Conservation (phyloP, 2,113 vertebrate species). For the Oreocharis arfaki region DNA sequence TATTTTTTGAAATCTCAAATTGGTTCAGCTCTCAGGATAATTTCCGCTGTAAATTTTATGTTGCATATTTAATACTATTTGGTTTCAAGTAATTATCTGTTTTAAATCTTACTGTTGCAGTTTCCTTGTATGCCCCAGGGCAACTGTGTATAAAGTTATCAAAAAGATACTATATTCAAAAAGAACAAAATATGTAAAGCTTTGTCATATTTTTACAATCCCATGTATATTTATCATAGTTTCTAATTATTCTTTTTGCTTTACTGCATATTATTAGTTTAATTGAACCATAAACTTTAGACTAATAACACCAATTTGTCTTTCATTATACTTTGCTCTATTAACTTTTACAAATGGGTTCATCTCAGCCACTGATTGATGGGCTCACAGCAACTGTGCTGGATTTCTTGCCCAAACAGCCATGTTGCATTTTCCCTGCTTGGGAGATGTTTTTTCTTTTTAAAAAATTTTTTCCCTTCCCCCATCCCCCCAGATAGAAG, state of each 20-base stretch:
- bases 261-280: constrained; percentile 47
- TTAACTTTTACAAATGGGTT: constrained; percentile 51
- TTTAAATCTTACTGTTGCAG: background rate
- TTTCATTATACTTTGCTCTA: constrained; percentile 57
- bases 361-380: constrained; percentile 18
- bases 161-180: background rate
- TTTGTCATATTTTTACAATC: constrained; percentile 10
- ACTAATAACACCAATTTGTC: constrained; percentile 53
- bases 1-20: background rate
- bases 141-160: constrained; percentile 12
- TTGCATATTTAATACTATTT: constrained; percentile 22
- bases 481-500: background rate
- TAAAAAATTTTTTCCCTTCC: fast-evolving
- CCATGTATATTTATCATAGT: constrained; percentile 32
- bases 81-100: background rate
- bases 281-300: constrained; percentile 42
- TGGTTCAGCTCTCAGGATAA: background rate
- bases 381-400: background rate
- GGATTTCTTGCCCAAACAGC: background rate
- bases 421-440: background rate
- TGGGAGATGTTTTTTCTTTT: background rate
- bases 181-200: background rate
- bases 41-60: background rate
- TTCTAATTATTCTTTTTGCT: constrained; percentile 54
- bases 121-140: constrained; percentile 33